These are phyloP conservation scores for Phalanger gymnotis DNA, from an alignment of 2,797 vertebrate genomes.

Conservation along the genomic window DNA sequence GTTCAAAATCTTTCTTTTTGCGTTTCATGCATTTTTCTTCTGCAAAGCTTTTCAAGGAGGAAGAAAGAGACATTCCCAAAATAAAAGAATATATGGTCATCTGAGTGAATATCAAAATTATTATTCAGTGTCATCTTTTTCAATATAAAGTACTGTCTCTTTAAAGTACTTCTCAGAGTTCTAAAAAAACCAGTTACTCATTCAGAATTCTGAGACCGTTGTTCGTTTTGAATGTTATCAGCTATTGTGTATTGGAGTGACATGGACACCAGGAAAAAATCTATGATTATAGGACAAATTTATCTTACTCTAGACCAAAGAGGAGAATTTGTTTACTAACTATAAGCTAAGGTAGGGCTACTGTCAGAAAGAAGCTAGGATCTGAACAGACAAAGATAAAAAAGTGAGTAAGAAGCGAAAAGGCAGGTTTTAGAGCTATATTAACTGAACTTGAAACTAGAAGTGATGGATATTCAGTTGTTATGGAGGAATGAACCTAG, in stretches of 20 bases:
- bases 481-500: not conserved
- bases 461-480: not conserved
- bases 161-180: not conserved
- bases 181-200: not conserved
- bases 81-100: not conserved
- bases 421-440: not conserved
- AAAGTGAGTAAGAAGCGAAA: not conserved
- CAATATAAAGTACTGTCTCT: not conserved
- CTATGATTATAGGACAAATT: not conserved
- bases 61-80: not conserved
- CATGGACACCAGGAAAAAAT: not conserved
- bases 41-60: not conserved
- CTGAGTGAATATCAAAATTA: not conserved
- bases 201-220: not conserved
- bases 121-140: not conserved
- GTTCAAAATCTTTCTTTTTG: not conserved
- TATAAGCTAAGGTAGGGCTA: not conserved
- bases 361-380: not conserved
- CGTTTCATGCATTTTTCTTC: not conserved
- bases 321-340: not conserved
- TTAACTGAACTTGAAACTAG: not conserved
- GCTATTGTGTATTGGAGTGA: not conserved
- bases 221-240: not conserved
- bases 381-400: not conserved
- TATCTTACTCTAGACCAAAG: not conserved